A percentile compares a stretch with the other conserved stretches of the same genome.
These are phyloP conservation scores for Andrena chrysosceles DNA, from an alignment of 2,888 invertebrate genomes.

Conservation along the genomic window DNA sequence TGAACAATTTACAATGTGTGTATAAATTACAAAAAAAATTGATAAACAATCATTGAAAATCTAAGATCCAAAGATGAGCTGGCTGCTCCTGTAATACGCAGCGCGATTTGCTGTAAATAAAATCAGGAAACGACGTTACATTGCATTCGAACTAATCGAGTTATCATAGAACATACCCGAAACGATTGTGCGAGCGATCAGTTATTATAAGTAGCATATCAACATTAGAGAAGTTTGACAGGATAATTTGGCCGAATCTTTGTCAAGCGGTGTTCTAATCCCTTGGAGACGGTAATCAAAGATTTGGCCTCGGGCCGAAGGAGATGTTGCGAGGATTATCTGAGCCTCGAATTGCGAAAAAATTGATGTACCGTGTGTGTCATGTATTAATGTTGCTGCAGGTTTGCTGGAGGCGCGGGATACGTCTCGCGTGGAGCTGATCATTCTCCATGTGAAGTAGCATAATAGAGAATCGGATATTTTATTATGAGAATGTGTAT, in stretches of 20 bases:
- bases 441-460: conserved; percentile 75
- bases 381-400: conserved; percentile 57
- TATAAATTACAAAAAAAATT: not conserved
- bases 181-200: conserved; percentile 50
- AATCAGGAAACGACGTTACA: conserved; percentile 30
- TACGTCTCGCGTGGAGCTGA: conserved; percentile 70
- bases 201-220: conserved; percentile 75
- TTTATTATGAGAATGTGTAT: conserved; percentile 79
- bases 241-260: conserved; percentile 44
- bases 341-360: conserved; percentile 37
- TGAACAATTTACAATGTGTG: not conserved
- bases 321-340: conserved; percentile 52
- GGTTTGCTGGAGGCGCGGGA: conserved; percentile 69
- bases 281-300: conserved; percentile 26
- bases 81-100: conserved; percentile 32
- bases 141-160: conserved; percentile 46
- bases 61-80: not conserved
- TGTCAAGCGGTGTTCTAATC: conserved; percentile 37
- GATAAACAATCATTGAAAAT: conserved; percentile 12
- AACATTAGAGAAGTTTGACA: conserved; percentile 62
- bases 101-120: conserved; percentile 34
- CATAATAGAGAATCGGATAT: conserved; percentile 80
- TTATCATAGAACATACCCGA: conserved; percentile 51
- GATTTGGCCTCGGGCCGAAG: conserved; percentile 21
- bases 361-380: conserved; percentile 66